Base-by-base conservation (phyloP, 2,113 vertebrate genomes). In the Erpornis zantholeuca region DNA sequence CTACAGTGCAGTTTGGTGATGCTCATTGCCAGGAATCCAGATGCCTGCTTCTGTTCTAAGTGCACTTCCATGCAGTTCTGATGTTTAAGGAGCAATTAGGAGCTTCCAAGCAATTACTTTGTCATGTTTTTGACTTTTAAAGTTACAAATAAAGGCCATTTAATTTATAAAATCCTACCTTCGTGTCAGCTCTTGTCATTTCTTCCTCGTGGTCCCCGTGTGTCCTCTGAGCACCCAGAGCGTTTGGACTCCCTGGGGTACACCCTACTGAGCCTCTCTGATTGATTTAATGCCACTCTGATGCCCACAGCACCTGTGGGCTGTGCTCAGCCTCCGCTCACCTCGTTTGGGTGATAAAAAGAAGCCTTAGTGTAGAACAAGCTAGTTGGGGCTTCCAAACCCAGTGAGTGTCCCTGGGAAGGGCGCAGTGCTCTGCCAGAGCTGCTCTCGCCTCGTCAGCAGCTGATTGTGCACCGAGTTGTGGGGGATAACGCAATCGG, bases 61-160 rank as follows among this genome's bases (percentile, higher is more conserved):
- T 98, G 97, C 97, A 98, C 98, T 98, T 98, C 97, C 96, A 95
- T 93, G 95, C 93, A 83, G 96, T 97, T 98, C 96, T 96, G 94
- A 84, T 49, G 52, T 96, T 96, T 92, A 93, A 96, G 96, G 96
- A 96, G 88, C 54, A 70, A 10, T 83, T 90, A 93, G 76, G 84
- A 95, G 96, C 82, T 96, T 96, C 82, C 11, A 0, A 86, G 86
- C 94, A 93, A 86, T 92, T 92, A 86, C 88, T 94, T 97, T 96
- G 86, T 98, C 85, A 42, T 92, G 95, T 95, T 97, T 92, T 96
- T 97, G 92, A 97, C 94, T 98, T 98, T 97, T 95, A 93, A 82
- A 97, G 61, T 96, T 97, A 94, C 79, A 94, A 98, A 97, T 98
- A 98, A 98, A 98, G 86, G 87, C 81, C 54, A 44, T 91, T 91